A percentile compares a stretch with the other conserved stretches of the same genome.
Conservation (phyloP, 1,140 invertebrate species). For the Panonychus citri region DNA sequence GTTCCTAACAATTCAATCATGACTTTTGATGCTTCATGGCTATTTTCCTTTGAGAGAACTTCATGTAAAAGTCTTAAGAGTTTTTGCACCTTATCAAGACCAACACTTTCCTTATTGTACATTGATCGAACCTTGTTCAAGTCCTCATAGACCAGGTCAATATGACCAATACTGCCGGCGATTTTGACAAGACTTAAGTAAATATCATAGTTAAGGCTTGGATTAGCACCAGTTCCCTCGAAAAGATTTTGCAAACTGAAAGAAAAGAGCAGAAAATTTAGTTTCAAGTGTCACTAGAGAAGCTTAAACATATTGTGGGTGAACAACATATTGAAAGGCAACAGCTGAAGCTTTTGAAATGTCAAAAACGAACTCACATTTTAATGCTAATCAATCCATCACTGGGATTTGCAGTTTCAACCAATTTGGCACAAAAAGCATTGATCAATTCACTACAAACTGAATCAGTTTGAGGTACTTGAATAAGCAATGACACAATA, state of each 20-base stretch:
- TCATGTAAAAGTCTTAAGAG: conserved; percentile 66
- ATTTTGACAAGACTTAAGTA: conserved; percentile 73
- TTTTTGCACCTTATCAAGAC: conserved; percentile 76
- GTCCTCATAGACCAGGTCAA: conserved; percentile 38
- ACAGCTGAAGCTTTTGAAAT: background rate
- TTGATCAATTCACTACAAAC: conserved; percentile 50
- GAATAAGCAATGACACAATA: conserved; percentile 76
- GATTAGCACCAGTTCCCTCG: conserved; percentile 61
- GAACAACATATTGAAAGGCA: too few species aligned
- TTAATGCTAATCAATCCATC: conserved; percentile 53
- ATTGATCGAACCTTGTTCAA: conserved; percentile 43
- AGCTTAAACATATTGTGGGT: too few species aligned
- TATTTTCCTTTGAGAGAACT: conserved; percentile 46
- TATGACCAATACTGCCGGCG: conserved; percentile 57
- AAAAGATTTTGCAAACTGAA: conserved; percentile 37
- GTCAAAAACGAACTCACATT: conserved; percentile 38
- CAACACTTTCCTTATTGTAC: conserved; percentile 51
- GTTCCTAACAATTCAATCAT: conserved; percentile 89
- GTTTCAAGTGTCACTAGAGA: too few species aligned
- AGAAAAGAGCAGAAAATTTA: too few species aligned
- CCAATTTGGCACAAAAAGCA: conserved; percentile 75
- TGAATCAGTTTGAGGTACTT: conserved; percentile 59
- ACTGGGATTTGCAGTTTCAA: conserved; percentile 64
- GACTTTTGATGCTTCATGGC: conserved; percentile 73
- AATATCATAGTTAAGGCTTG: conserved; percentile 64